Evolutionary conservation across 2,888 invertebrate genomes (phyloP), one percentile per base, ranked within the genome.

Genomic region (Diabrotica balteata): DNA sequence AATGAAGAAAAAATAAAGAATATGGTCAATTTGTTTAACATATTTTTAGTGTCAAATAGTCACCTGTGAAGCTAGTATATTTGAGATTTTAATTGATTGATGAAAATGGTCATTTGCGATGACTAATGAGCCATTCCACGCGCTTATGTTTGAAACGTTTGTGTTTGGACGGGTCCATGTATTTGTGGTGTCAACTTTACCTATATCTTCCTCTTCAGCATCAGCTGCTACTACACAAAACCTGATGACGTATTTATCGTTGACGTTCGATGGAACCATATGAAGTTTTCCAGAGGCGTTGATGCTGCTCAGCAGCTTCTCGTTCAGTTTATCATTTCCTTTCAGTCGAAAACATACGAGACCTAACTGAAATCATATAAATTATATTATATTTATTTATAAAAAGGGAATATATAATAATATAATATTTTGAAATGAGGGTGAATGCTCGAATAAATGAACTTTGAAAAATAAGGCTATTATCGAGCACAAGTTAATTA

Each of bases 221-320:
- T 95, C 91, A 82, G 96, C 95, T 4, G 96, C 91, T 53, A 96
- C 95, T 0, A 97, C 94, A 80, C 97, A 97, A 86, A 98, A 98
- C 66, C 97, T 87, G 77, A 97, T 96, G 59, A 96, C 94, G 81
- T 93, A 97, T 78, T 91, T 91, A 59, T 96, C 96, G 79, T 94
- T 93, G 22, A 97, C 92, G 54, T 90, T 91, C 0, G 97, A 95
- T 0, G 97, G 97, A 9, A 97, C 97, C 97, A 98, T 98, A 83
- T 98, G 98, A 70, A 98, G 86, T 83, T 93, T 94, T 10, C 97
- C 98, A 6, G 97, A 96, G 68, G 94, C 97, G 81, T 98, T 98
- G 76, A 98, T 95, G 73, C 90, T 90, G 68, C 95, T 95, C 76
- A 98, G 85, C 50, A 98, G 86, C 82, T 95, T 95, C 84, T 97